Conservation (phyloP, 2,113 vertebrate species). For the Eidolon helvum region DNA sequence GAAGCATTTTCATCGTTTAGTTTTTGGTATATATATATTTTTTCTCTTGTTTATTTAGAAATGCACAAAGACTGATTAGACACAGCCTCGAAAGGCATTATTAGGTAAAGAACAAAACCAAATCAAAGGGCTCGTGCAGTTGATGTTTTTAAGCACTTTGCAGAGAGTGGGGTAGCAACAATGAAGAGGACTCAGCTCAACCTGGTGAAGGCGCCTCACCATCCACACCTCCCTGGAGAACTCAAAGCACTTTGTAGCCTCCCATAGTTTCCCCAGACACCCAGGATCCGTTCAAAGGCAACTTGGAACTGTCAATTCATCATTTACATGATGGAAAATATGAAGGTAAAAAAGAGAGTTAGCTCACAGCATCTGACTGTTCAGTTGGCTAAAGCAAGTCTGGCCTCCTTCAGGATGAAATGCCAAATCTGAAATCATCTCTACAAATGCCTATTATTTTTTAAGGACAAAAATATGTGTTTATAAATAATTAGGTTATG, state of each 20-base stretch:
- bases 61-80: not conserved
- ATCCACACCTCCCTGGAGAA: too few relatives aligned
- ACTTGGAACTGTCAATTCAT: not conserved
- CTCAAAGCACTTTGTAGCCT: too few relatives aligned
- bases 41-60: not conserved
- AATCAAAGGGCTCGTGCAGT: too few relatives aligned
- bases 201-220: too few relatives aligned
- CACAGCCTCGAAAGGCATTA: not conserved
- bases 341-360: fast-evolving
- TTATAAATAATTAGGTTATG: too few relatives aligned
- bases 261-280: not conserved
- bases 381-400: too few relatives aligned
- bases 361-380: not conserved
- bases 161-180: too few relatives aligned
- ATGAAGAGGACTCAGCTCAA: not conserved
- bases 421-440: not conserved
- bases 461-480: not conserved
- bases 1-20: not conserved
- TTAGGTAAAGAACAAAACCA: not conserved
- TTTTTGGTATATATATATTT: not conserved
- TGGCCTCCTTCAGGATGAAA: not conserved
- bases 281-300: not conserved
- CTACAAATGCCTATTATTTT: not conserved
- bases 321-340: not conserved
- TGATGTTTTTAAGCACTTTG: not conserved